phyloP scores from a whole-genome alignment of 2,888 invertebrate genomes.

The Coenonympha glycerion region DNA sequence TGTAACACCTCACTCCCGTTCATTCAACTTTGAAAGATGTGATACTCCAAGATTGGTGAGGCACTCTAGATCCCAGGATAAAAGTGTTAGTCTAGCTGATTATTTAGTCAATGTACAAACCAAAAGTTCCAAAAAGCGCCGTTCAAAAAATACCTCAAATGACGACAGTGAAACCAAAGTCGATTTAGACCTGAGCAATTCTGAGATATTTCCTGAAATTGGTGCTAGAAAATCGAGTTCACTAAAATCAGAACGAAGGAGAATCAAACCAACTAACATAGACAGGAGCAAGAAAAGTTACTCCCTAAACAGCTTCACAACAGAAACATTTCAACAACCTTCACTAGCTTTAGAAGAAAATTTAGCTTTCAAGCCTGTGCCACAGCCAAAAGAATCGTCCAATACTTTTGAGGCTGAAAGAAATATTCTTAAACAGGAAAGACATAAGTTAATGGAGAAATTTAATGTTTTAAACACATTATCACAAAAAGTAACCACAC shows the following conservation, averaged over 20 bases:
- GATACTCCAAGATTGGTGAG: conserved; percentile 56
- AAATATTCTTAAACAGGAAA: conserved; percentile 60
- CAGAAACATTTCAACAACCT: conserved; percentile 53
- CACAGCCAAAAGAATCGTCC: conserved; percentile 48
- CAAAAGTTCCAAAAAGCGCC: conserved; percentile 54
- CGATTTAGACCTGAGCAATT: conserved; percentile 57
- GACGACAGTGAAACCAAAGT: conserved; percentile 47
- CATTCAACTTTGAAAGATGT: conserved; percentile 51
- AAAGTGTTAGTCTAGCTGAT: conserved; percentile 56
- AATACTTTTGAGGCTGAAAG: conserved; percentile 60
- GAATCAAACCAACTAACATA: conserved; percentile 75
- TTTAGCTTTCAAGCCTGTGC: conserved; percentile 52
- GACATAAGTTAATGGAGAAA: conserved; percentile 67
- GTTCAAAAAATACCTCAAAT: conserved; percentile 45
- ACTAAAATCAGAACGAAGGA: conserved; percentile 47
- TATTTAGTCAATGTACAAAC: conserved; percentile 48
- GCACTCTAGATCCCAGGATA: conserved; percentile 55
- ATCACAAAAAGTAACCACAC: conserved; percentile 42
- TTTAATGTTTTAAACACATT: conserved; percentile 58
- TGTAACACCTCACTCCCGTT: conserved; percentile 46
- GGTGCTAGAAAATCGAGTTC: conserved; percentile 59
- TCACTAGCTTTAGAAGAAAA: conserved; percentile 55
- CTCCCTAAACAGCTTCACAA: conserved; percentile 55
- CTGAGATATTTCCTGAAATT: conserved; percentile 64
- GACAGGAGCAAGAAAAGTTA: conserved; percentile 52